phyloP scores from a whole-genome alignment of 1,140 invertebrate species.

The Pseudomyrmex dendroicus region DNA sequence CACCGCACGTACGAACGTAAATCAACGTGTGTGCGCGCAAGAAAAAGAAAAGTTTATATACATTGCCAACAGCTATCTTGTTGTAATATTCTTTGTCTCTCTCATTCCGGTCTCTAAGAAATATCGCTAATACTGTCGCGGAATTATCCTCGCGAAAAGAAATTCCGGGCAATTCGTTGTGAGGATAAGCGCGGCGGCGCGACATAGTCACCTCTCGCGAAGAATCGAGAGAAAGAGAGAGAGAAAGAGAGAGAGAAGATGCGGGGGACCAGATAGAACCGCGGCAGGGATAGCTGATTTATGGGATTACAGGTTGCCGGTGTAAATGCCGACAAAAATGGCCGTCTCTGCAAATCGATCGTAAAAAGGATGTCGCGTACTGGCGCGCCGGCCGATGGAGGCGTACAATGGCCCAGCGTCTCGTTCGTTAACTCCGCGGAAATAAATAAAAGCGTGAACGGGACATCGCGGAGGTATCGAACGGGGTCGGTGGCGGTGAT shows the following conservation, averaged over 20 bases:
- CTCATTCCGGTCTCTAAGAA: slow-evolving; percentile 43
- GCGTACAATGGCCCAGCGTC: slow-evolving; percentile 69
- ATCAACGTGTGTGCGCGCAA: slow-evolving; percentile 8
- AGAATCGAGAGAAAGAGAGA: slow-evolving; percentile 57
- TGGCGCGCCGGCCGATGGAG: slow-evolving; percentile 18
- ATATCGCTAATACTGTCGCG: slow-evolving; percentile 51
- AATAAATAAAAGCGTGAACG: slow-evolving; percentile 70
- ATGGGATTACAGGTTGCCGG: slow-evolving; percentile 70
- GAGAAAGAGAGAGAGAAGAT: slow-evolving; percentile 1
- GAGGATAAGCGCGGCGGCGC: slow-evolving; percentile 41
- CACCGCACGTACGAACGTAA: slow-evolving; percentile 3
- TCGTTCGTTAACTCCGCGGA: slow-evolving; percentile 69
- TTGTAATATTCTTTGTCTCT: slow-evolving; percentile 16
- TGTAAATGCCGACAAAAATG: slow-evolving; percentile 71
- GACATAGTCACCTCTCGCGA: slow-evolving; percentile 54
- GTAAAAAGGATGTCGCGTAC: slow-evolving; percentile 69
- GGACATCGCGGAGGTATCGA: slow-evolving; percentile 42
- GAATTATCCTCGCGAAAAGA: slow-evolving; percentile 58
- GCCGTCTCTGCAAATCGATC: slow-evolving; percentile 73
- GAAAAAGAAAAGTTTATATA: slow-evolving; percentile 30
- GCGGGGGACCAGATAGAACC: too few species aligned
- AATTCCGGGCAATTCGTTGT: background rate
- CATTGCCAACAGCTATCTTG: slow-evolving; percentile 15
- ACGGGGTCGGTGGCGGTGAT: slow-evolving; percentile 10
- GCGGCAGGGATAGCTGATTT: slow-evolving; percentile 63